Base-by-base conservation (phyloP, 2,888 invertebrate species). In the Acrobeloides nanus region DNA sequence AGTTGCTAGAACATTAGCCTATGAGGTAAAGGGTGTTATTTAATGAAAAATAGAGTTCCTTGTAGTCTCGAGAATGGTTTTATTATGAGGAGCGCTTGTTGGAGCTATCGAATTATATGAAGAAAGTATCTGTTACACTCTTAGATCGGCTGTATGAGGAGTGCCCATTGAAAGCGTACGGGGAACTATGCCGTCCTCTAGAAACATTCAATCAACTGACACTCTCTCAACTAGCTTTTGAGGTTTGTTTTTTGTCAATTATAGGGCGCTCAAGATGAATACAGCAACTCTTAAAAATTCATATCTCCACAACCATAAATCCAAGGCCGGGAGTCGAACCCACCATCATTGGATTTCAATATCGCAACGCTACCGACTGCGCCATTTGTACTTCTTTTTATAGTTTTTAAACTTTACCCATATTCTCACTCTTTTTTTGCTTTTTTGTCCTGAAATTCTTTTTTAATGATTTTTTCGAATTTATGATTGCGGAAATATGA, bases 41-140 rank as follows among this genome's bases (percentile, higher is more conserved):
- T n/a, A 23, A 21, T 50, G 18, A 34, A 6, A 18, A 43, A 6
- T 25, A 7, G 15, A 15, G 6, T 39, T 12, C 1, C 10, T 39
- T 61, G 46, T 39, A 62, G 61, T 57, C 61, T 20, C 58, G 61
- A 42, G 66, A 69, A 34, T 70, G 64, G 64, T 64, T 65, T 29
- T 70, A 67, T 43, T 70, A 67, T 47, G 64, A 65, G 35, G 57
- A 65, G 32, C 56, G 60, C 4, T 46, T 70, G 37, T 45, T 38
- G 10, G 39, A 51, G 8, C 43, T 71, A 23, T 53, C 60, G n/a
- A 45, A 55, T 1, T 44, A 49, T 27, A 51, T 71, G 6, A 49
- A 57, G 7, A 33, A 41, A n/a, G 48, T 53, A 10, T 58, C 67
- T 5, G 52, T 50, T 6, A 34, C 49, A 6, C 47, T 68, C 10